These are phyloP conservation scores for Coccyzus lansbergi DNA, from an alignment of 2,797 vertebrate genomes.

Conservation along the genomic window DNA sequence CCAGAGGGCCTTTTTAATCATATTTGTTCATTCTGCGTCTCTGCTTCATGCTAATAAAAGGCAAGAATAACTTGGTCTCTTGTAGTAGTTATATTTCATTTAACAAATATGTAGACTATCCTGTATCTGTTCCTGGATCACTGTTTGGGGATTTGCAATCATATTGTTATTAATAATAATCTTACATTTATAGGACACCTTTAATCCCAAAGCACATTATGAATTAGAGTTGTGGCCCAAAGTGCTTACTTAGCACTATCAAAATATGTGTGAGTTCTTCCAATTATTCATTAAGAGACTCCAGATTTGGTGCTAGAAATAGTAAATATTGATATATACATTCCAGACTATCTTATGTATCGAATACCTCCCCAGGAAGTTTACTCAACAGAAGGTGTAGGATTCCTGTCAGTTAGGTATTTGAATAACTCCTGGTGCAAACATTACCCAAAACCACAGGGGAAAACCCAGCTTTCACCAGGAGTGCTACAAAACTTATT, in stretches of 20 bases:
- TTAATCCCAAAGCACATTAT: constrained; percentile 43
- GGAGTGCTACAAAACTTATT: not conserved
- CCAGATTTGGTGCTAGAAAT: not conserved
- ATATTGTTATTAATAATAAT: constrained; percentile 30
- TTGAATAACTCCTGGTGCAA: not conserved
- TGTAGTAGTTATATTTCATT: not conserved
- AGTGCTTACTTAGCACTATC: not conserved
- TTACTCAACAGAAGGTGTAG: not conserved
- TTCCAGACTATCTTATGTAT: not conserved
- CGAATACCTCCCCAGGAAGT: not conserved
- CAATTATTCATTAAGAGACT: not conserved
- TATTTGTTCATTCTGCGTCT: constrained; percentile 9
- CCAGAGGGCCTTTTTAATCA: not conserved
- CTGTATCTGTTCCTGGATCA: not conserved
- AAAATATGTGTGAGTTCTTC: constrained; percentile 5
- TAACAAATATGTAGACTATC: not conserved
- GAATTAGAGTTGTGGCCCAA: not conserved
- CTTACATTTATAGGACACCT: constrained; percentile 6
- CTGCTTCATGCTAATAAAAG: constrained; percentile 18
- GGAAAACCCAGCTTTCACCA: not conserved
- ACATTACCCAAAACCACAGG: not conserved
- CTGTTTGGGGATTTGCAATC: not conserved
- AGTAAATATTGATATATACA: not conserved
- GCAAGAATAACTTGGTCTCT: not conserved
- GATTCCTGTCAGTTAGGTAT: not conserved